phyloP scores from a whole-genome alignment of 2,113 vertebrate species.

The Anguilla japonica region DNA sequence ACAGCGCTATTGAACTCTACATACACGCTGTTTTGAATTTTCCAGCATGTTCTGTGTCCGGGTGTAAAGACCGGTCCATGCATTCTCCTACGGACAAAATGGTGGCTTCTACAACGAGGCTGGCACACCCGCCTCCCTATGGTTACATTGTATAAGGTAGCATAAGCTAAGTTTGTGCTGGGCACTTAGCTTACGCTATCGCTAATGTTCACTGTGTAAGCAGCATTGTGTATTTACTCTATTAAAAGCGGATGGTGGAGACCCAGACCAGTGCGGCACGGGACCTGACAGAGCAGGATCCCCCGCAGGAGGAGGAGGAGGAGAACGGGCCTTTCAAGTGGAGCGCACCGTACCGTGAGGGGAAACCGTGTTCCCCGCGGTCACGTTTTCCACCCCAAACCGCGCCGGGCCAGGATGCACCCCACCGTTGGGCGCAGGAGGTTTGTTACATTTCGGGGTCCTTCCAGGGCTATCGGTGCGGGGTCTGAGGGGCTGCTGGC shows the following conservation, averaged over 20 bases:
- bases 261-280: not conserved
- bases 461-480: not conserved
- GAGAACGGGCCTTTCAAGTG: not conserved
- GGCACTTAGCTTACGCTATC: not conserved
- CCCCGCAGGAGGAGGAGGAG: not conserved
- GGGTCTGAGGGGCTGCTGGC: not conserved
- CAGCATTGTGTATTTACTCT: not conserved
- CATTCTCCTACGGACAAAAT: no score
- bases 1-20: not conserved
- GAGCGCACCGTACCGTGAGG: not conserved
- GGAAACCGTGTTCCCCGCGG: not conserved
- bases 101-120: no score
- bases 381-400: no score
- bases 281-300: not conserved
- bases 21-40: no score
- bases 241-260: not conserved
- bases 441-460: not conserved
- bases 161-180: no score
- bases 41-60: no score
- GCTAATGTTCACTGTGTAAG: not conserved
- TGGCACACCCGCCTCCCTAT: no score
- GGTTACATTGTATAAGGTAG: no score
- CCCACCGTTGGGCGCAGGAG: not conserved
- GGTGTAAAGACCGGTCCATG: no score
- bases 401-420: not conserved